These are phyloP conservation scores for Drosophila neutralis DNA, from an alignment of 2,888 invertebrate genomes.

Conservation along the genomic window DNA sequence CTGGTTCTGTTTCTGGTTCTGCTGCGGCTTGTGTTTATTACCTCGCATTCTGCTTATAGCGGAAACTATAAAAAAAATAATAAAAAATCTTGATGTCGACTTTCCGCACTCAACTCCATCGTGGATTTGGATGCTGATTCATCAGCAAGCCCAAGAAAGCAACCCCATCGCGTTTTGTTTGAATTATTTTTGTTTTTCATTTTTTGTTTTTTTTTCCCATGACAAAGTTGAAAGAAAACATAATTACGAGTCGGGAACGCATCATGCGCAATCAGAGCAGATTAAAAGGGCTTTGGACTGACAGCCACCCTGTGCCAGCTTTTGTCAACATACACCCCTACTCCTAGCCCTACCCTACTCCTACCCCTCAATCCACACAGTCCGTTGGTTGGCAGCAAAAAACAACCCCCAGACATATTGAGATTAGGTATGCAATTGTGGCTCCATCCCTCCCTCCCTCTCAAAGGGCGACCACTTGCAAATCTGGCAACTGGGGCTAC, in stretches of 20 bases:
- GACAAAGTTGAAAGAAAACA: conserved; percentile 52
- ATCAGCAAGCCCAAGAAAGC: conserved; percentile 16
- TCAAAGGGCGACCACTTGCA: conserved; percentile 17
- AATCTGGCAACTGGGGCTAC: conserved; percentile 22
- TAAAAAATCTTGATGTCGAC: conserved; percentile 10
- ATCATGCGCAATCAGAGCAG: conserved; percentile 48
- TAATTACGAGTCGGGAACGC: conserved; percentile 46
- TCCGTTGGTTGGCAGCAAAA: conserved; percentile 27
- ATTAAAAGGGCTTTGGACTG: conserved; percentile 48
- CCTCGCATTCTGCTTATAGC: conserved; percentile 2
- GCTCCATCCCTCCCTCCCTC: conserved; percentile 13
- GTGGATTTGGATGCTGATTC: conserved; percentile 3
- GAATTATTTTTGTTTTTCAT: conserved; percentile 15
- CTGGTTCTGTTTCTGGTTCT: conserved; percentile 13
- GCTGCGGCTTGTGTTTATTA: neutral
- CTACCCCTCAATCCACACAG: neutral
- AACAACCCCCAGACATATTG: conserved; percentile 53
- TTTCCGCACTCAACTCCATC: neutral
- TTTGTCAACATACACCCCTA: neutral
- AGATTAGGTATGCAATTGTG: conserved; percentile 45
- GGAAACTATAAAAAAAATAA: conserved; percentile 29
- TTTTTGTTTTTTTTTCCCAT: conserved; percentile 29
- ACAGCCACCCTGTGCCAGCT: conserved; percentile 42
- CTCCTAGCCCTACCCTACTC: neutral
- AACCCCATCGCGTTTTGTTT: conserved; percentile 31